Evolutionary conservation across 2,888 invertebrate species (phyloP), one percentile per base, ranked within the genome.

Genomic region (Autographa pulchrina): DNA sequence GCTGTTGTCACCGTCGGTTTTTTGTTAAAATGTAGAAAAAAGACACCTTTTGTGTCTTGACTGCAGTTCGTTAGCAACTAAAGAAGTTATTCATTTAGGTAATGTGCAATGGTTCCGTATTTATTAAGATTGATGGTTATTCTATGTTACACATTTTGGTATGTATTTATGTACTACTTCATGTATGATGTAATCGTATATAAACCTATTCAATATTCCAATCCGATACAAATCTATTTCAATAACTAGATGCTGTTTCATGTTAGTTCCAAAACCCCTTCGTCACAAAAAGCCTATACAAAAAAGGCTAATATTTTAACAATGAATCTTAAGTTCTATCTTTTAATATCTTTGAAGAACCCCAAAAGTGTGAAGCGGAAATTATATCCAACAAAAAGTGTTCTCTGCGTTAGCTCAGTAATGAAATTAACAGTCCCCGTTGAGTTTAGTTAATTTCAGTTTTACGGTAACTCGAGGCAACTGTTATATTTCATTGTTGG

Each of bases 361-460:
- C 65, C 75, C 62, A 79, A 82, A 78, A 75, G 63, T 69, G 43
- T 65, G 66, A 62, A 74, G 70, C 72, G 66, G 62, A 70, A 84
- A 77, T 76, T 79, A 78, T 70, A 70, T 70, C 65, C 75, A 73
- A 81, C 83, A 78, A 82, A 84, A 84, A 78, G 76, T 74, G 58
- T 68, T 78, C 75, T 31, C 75, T 60, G 76, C 68, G 72, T 72
- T 79, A 76, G 63, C 56, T 18, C 62, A 72, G 75, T 78, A 84
- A 85, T 85, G 76, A 85, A 85, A 85, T 85, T 85, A 85, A 85
- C 84, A 84, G 78, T 84, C 83, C 79, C 83, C 62, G 71, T 70
- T 70, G 82, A 84, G 79, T 85, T 85, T 66, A 82, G 85, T 84
- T 85, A 84, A 85, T 85, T 85, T 83, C 77, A 82, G 84, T 84